Conservation (phyloP, 2,888 invertebrate species). For the Polia nebulosa region DNA sequence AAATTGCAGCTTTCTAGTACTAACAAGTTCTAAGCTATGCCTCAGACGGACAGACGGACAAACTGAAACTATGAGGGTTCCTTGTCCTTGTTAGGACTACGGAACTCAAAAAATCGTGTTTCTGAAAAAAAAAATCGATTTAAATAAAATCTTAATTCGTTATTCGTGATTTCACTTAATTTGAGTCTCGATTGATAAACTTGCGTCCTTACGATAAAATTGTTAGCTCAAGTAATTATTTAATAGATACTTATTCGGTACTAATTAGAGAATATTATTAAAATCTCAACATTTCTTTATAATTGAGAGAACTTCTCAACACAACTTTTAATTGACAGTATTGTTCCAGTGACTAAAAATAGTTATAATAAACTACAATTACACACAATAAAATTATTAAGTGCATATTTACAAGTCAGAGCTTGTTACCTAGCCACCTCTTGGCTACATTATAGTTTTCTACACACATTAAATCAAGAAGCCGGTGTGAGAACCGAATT, state of each 20-base stretch:
- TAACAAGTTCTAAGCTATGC: too few species aligned
- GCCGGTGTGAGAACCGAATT: slow-evolving; percentile 82
- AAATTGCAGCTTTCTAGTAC: too few species aligned
- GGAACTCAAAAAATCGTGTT: too few species aligned
- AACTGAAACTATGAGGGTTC: too few species aligned
- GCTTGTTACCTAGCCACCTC: slow-evolving; percentile 33
- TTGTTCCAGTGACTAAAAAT: slow-evolving; percentile 14
- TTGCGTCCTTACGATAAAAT: not conserved
- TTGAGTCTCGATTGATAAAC: not conserved
- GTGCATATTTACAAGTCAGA: slow-evolving; percentile 29
- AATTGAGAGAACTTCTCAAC: slow-evolving; percentile 9
- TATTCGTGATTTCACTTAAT: not conserved
- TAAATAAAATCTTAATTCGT: not conserved
- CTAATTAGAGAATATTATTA: not conserved
- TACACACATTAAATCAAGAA: slow-evolving; percentile 77
- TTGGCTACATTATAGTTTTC: slow-evolving; percentile 70
- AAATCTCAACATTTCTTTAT: not conserved
- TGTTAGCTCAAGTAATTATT: not conserved
- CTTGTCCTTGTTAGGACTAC: too few species aligned
- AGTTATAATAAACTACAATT: slow-evolving; percentile 34
- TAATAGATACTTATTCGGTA: not conserved
- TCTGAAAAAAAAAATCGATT: too few species aligned
- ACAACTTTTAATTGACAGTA: slow-evolving; percentile 22
- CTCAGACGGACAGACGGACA: too few species aligned
- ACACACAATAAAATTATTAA: slow-evolving; percentile 34